phyloP scores from a whole-genome alignment of 2,888 invertebrate genomes.

The Hesperia comma region DNA sequence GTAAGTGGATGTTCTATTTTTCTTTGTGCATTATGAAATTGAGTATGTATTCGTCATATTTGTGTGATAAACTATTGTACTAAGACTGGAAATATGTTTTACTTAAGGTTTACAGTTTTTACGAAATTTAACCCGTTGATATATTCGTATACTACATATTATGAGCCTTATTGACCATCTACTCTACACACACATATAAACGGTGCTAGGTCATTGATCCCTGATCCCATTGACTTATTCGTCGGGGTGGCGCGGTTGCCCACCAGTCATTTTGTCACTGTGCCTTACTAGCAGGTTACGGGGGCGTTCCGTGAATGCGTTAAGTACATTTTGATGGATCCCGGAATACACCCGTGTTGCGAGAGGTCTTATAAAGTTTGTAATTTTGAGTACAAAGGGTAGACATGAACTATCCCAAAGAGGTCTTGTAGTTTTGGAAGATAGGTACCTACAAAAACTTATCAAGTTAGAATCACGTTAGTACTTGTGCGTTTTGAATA shows the following conservation, averaged over 20 bases:
- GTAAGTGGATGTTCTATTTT: slow-evolving; percentile 51
- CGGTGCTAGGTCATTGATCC: slow-evolving; percentile 14
- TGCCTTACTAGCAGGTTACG: slow-evolving; percentile 5
- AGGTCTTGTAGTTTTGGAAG: background rate
- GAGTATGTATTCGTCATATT: background rate
- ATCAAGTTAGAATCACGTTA: no score
- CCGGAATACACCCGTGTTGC: background rate
- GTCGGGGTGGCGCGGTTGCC: slow-evolving; percentile 19
- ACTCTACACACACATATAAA: slow-evolving; percentile 10
- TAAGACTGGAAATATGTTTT: background rate
- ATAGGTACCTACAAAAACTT: no score
- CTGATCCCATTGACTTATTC: slow-evolving; percentile 29
- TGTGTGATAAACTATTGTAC: background rate
- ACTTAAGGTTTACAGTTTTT: background rate
- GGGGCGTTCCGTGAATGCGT: slow-evolving; percentile 13
- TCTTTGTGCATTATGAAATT: slow-evolving; percentile 14
- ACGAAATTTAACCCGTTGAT: no score
- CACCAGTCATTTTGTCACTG: slow-evolving; percentile 25
- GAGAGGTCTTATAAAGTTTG: background rate
- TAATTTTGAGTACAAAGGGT: background rate
- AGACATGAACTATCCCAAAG: background rate
- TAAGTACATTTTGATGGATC: slow-evolving; percentile 23
- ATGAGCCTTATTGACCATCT: background rate
- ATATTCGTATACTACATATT: no score
- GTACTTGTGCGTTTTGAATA: no score